phyloP scores from a whole-genome alignment of 23 tunicate genomes.

The Ascidia mentula region DNA sequence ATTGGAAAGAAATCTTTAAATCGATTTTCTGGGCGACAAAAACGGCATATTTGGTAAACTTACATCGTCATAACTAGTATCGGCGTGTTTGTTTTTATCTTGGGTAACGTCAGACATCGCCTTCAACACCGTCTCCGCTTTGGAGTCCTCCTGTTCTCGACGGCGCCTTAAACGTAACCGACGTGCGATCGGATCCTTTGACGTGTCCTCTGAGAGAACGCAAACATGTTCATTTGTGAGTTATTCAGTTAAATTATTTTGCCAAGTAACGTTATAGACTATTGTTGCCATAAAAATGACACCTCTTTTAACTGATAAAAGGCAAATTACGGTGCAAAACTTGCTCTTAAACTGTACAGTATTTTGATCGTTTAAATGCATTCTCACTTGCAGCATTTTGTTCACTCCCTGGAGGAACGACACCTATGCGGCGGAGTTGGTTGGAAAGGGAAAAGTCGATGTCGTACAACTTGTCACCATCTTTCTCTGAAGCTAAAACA shows the following conservation, averaged over 20 bases:
- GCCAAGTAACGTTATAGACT: too few relatives aligned
- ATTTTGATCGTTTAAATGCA: too few relatives aligned
- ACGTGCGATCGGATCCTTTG: constrained; percentile 62
- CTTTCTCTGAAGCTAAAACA: constrained; percentile 25
- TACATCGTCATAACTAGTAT: neutral
- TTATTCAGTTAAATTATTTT: too few relatives aligned
- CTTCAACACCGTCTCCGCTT: constrained; percentile 72
- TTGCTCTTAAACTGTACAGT: neutral
- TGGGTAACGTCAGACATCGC: constrained; percentile 79
- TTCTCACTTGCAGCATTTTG: constrained; percentile 31
- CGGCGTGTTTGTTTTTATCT: constrained; percentile 27
- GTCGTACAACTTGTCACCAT: constrained; percentile 64
- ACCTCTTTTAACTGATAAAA: neutral
- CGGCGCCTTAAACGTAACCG: constrained; percentile 54
- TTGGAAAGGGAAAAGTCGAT: constrained; percentile 84
- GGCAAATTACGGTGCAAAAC: neutral
- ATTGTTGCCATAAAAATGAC: too few relatives aligned
- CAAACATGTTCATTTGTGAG: too few relatives aligned
- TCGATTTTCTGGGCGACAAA: too few relatives aligned
- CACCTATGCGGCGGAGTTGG: constrained; percentile 78
- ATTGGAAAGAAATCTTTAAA: too few relatives aligned
- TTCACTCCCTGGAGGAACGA: constrained; percentile 73
- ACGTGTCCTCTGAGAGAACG: neutral
- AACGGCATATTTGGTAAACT: too few relatives aligned
- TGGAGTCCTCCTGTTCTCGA: constrained; percentile 48